Evolutionary conservation across 2,113 vertebrate species (phyloP).

Genomic region (Perca fluviatilis): DNA sequence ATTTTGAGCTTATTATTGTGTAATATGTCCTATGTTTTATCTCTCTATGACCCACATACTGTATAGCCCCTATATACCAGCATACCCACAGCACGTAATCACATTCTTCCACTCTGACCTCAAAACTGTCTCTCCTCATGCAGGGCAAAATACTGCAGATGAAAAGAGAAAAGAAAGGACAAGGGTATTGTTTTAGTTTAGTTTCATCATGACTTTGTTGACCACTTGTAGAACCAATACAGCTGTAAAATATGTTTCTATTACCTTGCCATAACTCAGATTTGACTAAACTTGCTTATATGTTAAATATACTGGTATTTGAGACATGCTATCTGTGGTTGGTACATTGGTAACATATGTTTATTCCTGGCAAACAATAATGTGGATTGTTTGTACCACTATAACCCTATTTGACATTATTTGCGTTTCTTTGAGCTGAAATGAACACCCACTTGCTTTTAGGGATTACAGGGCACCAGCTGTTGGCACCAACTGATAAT

Average conservation of each 20-base stretch:
- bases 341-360: conserved; percentile 29
- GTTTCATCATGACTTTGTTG: conserved; percentile 13
- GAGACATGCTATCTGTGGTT: conserved; percentile 9
- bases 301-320: conserved; percentile 1
- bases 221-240: conserved; percentile 15
- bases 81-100: conserved; percentile 33
- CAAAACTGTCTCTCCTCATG: conserved; percentile 33
- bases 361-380: conserved; percentile 14
- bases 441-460: conserved; percentile 44
- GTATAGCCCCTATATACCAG: conserved; percentile 34
- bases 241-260: conserved; percentile 31
- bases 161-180: conserved; percentile 14
- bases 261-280: conserved; percentile 4
- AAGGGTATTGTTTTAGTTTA: conserved; percentile 15
- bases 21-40: conserved; percentile 9
- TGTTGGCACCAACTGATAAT: conserved; percentile 54
- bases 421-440: conserved; percentile 33
- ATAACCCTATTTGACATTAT: conserved; percentile 28
- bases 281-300: conserved; percentile 3
- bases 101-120: conserved; percentile 51
- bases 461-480: conserved; percentile 48
- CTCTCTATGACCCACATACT: conserved; percentile 19
- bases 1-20: conserved; percentile 14
- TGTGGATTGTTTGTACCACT: conserved; percentile 36
- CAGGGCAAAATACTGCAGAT: conserved; percentile 12